Percentiles rank a stretch among this genome's conserved stretches.
These are phyloP conservation scores for Drosophila lowei DNA, from an alignment of 1,140 invertebrate genomes.

Conservation along the genomic window DNA sequence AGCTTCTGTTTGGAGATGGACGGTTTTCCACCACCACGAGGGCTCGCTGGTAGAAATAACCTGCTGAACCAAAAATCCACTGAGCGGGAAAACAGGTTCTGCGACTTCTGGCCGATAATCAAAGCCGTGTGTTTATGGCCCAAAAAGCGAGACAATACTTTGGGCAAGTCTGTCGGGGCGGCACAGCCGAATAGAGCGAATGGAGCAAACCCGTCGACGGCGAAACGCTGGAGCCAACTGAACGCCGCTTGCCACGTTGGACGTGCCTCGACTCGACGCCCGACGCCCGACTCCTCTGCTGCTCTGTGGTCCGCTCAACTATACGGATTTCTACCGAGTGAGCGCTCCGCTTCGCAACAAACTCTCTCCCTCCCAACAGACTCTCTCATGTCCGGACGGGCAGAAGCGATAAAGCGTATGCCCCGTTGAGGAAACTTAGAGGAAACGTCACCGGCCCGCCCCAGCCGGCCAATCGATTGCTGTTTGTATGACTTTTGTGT, in stretches of 20 bases:
- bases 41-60: constrained; percentile 11
- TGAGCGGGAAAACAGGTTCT: constrained; percentile 36
- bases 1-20: not conserved
- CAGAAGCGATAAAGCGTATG: constrained; percentile 16
- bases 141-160: not conserved
- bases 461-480: constrained; percentile 33
- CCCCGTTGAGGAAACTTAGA: constrained; percentile 11
- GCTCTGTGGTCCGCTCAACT: constrained; percentile 12
- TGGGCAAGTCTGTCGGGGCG: not conserved
- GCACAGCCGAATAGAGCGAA: constrained; percentile 15
- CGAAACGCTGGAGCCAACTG: constrained; percentile 53
- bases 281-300: no score
- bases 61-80: constrained; percentile 38
- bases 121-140: constrained; percentile 4
- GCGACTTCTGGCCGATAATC: constrained; percentile 13
- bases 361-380: not conserved
- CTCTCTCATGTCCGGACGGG: not conserved
- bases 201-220: constrained; percentile 30
- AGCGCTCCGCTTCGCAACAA: not conserved
- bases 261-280: constrained; percentile 5
- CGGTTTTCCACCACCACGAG: not conserved
- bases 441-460: constrained; percentile 38
- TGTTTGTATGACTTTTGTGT: constrained; percentile 54
- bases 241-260: constrained; percentile 44
- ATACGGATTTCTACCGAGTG: constrained; percentile 19